Base-by-base conservation (phyloP, 2,113 vertebrate species). In the Marmota monax region DNA sequence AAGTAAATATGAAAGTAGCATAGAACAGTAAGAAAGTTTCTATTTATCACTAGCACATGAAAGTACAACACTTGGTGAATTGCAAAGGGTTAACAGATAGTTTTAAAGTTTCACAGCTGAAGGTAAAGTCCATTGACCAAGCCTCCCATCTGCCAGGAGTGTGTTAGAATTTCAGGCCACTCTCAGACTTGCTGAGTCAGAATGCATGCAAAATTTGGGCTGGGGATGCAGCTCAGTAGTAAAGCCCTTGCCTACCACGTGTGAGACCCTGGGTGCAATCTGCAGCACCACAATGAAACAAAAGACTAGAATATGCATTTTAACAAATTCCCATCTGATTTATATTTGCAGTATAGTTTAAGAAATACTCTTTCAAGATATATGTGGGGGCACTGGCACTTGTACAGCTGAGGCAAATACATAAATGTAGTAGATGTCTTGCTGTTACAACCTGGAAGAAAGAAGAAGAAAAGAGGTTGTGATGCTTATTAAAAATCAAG, bases 61-160 rank as follows among this genome's bases (percentile, higher is more conserved):
- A 82, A 93, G 85, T 78, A 78, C 4, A 65, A 78, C n/a, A 51
- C 22, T 53, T 73, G 53, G 63, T 9, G 58, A 76, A 84, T 16
- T 78, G 56, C 39, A 91, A 86, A 77, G 67, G 56, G 63, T 32
- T 88, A 51, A 25, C 37, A 58, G 56, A 92, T 32, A 73, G 14
- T 27, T 34, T 34, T 29, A 73, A 91, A 9, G 45, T 80, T 83
- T 85, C 76, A 23, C 65, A 84, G 58, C 45, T 92, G 37, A 95
- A 94, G 85, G 86, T 67, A 39, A 4, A 86, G 51, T 84, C 4
- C n/a, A 18, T 4, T 18, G 37, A 37, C 18, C 72, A 96, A 84
- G 53, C 7, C 20, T 76, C 10, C 10, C 32, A 16, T 84, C 45
- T 92, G 4, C 45, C 9, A 11, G 72, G 45, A 51, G 20, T 39